These are phyloP conservation scores for Aethes cnicana DNA, from an alignment of 2,888 invertebrate genomes.

Conservation along the genomic window DNA sequence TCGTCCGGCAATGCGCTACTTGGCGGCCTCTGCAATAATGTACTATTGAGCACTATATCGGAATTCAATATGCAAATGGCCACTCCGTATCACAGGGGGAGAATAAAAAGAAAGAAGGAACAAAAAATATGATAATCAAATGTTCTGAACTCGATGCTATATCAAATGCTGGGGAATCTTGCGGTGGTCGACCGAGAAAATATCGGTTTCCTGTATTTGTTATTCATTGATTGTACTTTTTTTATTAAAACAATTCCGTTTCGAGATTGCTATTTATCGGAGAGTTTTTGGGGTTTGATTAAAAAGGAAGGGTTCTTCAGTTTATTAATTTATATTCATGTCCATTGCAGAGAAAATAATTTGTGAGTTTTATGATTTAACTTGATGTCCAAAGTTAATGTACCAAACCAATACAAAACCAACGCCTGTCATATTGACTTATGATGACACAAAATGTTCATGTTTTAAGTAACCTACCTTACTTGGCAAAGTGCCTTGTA, in stretches of 20 bases:
- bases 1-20: too few relatives aligned
- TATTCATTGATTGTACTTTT: conserved; percentile 35
- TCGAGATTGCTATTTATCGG: neutral
- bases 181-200: conserved; percentile 41
- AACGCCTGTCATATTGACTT: too few relatives aligned
- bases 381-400: too few relatives aligned
- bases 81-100: conserved; percentile 70
- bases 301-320: neutral
- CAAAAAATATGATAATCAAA: conserved; percentile 78
- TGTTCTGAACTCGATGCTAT: conserved; percentile 59
- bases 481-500: too few relatives aligned
- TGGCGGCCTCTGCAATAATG: too few relatives aligned
- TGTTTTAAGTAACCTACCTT: too few relatives aligned
- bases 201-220: conserved; percentile 34
- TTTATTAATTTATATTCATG: too few relatives aligned
- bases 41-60: conserved; percentile 69
- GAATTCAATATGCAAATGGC: conserved; percentile 76
- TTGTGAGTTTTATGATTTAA: too few relatives aligned
- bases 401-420: too few relatives aligned
- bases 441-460: too few relatives aligned
- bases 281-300: conserved; percentile 14
- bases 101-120: conserved; percentile 64
- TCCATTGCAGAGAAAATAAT: too few relatives aligned
- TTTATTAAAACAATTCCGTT: conserved; percentile 24
- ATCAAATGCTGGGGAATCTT: conserved; percentile 47